Evolutionary conservation across 2,113 vertebrate genomes (phyloP).

Genomic region (Brevimyrus niger): DNA sequence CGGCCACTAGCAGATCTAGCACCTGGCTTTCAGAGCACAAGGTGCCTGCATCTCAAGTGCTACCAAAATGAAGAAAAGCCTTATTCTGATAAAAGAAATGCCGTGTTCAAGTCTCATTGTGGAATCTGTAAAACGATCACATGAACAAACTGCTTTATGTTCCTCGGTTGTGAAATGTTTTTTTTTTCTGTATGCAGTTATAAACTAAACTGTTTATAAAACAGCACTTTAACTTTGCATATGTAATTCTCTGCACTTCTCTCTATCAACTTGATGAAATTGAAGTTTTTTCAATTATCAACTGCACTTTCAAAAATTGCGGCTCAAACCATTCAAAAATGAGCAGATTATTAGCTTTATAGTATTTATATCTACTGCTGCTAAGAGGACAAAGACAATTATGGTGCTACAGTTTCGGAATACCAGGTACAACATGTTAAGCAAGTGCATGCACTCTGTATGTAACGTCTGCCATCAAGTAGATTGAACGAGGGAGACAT

Average conservation of each 20-base stretch:
- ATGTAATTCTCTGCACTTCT: not conserved
- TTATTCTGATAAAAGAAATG: not conserved
- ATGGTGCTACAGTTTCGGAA: conserved; percentile 21
- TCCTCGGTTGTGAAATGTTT: conserved; percentile 1
- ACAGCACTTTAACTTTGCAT: not conserved
- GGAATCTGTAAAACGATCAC: conserved; percentile 44
- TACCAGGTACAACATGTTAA: not conserved
- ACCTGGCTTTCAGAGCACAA: not conserved
- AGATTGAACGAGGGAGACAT: not conserved
- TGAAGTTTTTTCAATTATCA: not conserved
- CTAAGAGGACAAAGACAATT: conserved; percentile 13
- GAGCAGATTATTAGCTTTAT: not conserved
- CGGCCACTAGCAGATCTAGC: not conserved
- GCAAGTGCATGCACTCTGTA: not conserved
- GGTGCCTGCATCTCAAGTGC: not conserved
- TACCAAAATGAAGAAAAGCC: not conserved
- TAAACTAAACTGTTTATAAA: not conserved
- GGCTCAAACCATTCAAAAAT: not conserved
- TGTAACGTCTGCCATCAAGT: not conserved
- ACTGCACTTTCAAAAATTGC: not conserved
- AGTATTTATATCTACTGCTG: not conserved
- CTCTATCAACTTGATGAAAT: no score
- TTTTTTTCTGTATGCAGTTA: not conserved
- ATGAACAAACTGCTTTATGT: conserved; percentile 54
- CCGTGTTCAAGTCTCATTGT: conserved; percentile 45